Conservation (phyloP, 2,797 vertebrate genomes). For the Syndactyla subalaris region DNA sequence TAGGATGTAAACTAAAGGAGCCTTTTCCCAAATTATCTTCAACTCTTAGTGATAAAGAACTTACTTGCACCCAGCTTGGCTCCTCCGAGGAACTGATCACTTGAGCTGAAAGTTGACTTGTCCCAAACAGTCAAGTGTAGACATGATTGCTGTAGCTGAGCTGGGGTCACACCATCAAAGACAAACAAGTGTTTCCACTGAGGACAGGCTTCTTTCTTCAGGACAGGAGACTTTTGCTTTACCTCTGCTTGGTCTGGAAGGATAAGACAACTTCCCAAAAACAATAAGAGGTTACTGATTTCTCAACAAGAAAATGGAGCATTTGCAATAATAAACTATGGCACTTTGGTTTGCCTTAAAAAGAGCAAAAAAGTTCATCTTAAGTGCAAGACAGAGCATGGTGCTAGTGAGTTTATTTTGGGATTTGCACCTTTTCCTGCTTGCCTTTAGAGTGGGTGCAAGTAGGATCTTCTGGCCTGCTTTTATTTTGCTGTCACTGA, state of each 20-base stretch:
- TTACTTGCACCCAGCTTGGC: constrained; percentile 62
- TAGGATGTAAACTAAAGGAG: not conserved
- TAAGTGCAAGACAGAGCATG: not conserved
- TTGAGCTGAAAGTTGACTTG: constrained; percentile 59
- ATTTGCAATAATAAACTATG: not conserved
- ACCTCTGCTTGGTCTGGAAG: constrained; percentile 68
- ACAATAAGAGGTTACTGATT: not conserved
- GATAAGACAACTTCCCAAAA: constrained; percentile 74
- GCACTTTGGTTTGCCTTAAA: not conserved
- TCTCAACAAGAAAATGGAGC: not conserved
- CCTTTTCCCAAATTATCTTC: not conserved
- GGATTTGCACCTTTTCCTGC: not conserved
- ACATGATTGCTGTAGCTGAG: constrained; percentile 70
- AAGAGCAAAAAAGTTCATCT: not conserved
- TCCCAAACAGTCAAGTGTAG: constrained; percentile 78
- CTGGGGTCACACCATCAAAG: constrained; percentile 68
- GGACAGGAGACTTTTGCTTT: constrained; percentile 65
- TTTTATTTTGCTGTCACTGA: not conserved
- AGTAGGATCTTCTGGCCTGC: not conserved
- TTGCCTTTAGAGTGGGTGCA: not conserved
- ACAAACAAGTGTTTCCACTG: constrained; percentile 80
- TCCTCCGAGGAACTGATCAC: constrained; percentile 65
- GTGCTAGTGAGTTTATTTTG: not conserved
- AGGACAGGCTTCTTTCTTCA: constrained; percentile 72
- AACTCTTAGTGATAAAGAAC: not conserved